phyloP scores from a whole-genome alignment of 2,113 vertebrate genomes.

The Hypanus sabinus region DNA sequence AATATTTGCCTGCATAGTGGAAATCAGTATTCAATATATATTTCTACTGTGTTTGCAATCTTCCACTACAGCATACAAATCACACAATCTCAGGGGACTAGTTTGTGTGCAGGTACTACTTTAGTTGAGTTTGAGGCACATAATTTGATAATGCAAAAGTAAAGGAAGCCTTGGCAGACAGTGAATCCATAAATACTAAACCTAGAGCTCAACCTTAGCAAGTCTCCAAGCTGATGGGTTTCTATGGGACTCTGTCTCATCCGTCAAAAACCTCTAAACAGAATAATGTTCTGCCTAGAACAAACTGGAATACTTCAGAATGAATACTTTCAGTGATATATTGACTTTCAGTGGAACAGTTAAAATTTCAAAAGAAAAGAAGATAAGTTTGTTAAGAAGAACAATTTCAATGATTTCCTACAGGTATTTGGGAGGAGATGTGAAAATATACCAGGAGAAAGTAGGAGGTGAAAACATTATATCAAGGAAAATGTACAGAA shows the following conservation, averaged over 20 bases:
- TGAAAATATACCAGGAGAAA: not conserved
- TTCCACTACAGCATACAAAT: not conserved
- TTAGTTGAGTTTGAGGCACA: slow-evolving; percentile 16
- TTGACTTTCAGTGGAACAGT: not conserved
- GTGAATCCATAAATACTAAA: not conserved
- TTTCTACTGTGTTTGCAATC: not conserved
- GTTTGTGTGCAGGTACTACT: slow-evolving; percentile 6
- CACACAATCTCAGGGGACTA: not conserved
- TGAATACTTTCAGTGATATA: not conserved
- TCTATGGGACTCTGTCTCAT: not conserved
- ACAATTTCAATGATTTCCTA: not conserved
- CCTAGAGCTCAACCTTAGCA: not conserved
- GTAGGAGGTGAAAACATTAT: not conserved
- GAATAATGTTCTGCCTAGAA: not conserved
- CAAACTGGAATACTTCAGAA: not conserved
- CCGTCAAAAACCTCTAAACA: not conserved
- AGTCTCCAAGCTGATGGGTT: not conserved
- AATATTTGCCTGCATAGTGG: not conserved
- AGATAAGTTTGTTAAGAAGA: not conserved
- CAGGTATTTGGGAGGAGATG: not conserved
- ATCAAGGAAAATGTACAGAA: not conserved
- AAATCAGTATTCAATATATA: slow-evolving; percentile 17
- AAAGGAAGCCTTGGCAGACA: not conserved
- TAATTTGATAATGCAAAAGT: not conserved
- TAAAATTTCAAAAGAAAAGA: slow-evolving; percentile 23